Evolutionary conservation across 64 coral and sea anemone genomes (phyloP), one percentile per base, ranked within the genome.

Genomic region (Anthopleura sola): DNA sequence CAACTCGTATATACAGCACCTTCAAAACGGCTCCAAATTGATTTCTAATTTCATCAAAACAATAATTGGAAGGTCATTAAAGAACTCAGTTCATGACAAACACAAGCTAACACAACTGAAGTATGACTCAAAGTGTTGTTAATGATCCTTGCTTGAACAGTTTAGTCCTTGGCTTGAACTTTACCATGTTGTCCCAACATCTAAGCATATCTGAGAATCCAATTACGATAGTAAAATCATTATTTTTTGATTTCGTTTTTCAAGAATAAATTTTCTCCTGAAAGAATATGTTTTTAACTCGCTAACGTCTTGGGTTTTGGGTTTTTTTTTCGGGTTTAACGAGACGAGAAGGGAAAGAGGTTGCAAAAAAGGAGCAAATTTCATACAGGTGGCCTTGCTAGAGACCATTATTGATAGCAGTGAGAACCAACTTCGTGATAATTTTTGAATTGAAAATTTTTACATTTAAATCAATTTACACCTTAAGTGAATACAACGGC

Each of bases 21-120:
- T 89, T 96, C 82, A 75, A 91, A 96, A 79, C 87, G 80, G 88
- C 92, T 86, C 84, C 84, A 92, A 90, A 96, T 96, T 92, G 94
- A 88, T 96, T 96, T 92, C 87, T 96, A 96, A 96, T 96, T 96
- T 96, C 90, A 95, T 92, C 88, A 92, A 89, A 92, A 86, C 87
- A 89, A 85, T 96, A 92, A 92, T 92, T 92, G 86, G 53, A 84
- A 88, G 64, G 86, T 96, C 87, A 96, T 96, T 96, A 96, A 54
- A 26, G 81, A 77, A 37, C 21, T 11, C 44, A 79, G 76, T 79
- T 79, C 44, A 48, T 23, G 44, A 79, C 36, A 79, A 48, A 79
- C 76, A 79, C n/a, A n/a, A n/a, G n/a, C n/a, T n/a, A n/a, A n/a
- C 34, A 79, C 66, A 71, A 34, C 66, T 79, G 15, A 77, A 47